Evolutionary conservation across 2,888 invertebrate species (phyloP), one percentile per base, ranked within the genome.

Genomic region (Margaritifera margaritifera): DNA sequence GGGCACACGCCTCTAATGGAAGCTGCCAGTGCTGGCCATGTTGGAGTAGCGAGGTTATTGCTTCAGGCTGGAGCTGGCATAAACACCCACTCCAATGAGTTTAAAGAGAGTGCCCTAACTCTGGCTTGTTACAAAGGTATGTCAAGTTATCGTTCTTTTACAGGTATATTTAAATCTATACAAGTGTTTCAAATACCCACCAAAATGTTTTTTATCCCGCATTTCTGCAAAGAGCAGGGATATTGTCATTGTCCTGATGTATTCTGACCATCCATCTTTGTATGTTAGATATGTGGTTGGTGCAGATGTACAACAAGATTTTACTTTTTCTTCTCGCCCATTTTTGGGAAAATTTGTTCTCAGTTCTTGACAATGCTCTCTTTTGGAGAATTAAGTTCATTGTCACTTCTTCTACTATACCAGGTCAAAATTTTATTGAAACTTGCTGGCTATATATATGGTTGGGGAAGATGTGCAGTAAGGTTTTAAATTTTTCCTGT

Each of bases 61-160:
- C 92, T 98, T 66, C 94, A 95, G 82, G 94, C 96, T 90, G 98
- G 98, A 75, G 98, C 98, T 77, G 97, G 97, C 81, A 98, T 99
- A 88, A 99, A 99, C 92, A 97, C 98, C 78, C 98, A 98, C 91
- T 98, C 98, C 69, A 98, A 98, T 92, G 98, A 98, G 92, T 98
- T 99, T 91, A 98, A 99, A 91, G 99, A 99, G 91, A 97, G 97
- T 22, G 98, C 99, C 19, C 93, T 99, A 50, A 99, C 97, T 19
- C 90, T 95, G 67, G 99, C 97, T 82, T 98, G 96, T 91, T 99
- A 96, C 90, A 97, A 97, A 92, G 97, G 91, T 88, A 77, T 68
- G 62, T 56, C 15, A 8, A 51, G 42, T 62, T 42, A 42, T 11
- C n/a, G n/a, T 24, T 50, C 24, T 42, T 27, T 2, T 15, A 27